A percentile compares a stretch with the other conserved stretches of the same genome.
phyloP scores from a whole-genome alignment of 2,113 vertebrate species.

The Andinoacara biseriatus region DNA sequence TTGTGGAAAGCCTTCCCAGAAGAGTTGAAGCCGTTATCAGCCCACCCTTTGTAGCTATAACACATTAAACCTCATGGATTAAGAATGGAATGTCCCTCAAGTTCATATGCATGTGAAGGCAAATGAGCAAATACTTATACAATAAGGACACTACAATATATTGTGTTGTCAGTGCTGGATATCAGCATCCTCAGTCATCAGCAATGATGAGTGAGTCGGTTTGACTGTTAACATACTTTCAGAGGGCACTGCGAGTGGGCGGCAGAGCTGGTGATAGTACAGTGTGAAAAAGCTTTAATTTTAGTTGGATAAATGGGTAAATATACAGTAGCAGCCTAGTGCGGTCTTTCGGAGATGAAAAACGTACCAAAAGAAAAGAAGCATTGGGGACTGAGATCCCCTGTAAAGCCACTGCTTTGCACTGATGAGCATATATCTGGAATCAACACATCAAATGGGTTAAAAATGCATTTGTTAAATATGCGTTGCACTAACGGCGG shows the following conservation, averaged over 20 bases:
- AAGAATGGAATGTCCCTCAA: too few species aligned
- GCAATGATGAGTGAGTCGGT: neutral
- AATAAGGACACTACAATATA: too few species aligned
- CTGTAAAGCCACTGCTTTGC: neutral
- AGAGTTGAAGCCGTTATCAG: too few species aligned
- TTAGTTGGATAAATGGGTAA: neutral
- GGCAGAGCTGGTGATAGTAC: neutral
- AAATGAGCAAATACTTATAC: too few species aligned
- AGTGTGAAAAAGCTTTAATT: neutral
- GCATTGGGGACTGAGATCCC: neutral
- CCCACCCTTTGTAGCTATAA: too few species aligned
- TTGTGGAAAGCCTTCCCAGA: too few species aligned
- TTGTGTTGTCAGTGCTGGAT: neutral
- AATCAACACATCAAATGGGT: neutral
- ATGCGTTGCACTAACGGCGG: neutral
- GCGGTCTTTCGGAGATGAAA: too few species aligned
- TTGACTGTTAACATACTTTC: neutral
- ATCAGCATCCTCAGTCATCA: neutral
- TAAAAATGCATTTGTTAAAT: neutral
- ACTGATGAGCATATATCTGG: neutral
- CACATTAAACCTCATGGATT: too few species aligned
- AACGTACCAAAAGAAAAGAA: accelerated
- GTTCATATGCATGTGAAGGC: too few species aligned
- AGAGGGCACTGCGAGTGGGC: neutral
- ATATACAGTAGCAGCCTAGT: neutral